Base-by-base conservation (phyloP, 2,888 invertebrate species). In the Trissoscelio sp. region DNA sequence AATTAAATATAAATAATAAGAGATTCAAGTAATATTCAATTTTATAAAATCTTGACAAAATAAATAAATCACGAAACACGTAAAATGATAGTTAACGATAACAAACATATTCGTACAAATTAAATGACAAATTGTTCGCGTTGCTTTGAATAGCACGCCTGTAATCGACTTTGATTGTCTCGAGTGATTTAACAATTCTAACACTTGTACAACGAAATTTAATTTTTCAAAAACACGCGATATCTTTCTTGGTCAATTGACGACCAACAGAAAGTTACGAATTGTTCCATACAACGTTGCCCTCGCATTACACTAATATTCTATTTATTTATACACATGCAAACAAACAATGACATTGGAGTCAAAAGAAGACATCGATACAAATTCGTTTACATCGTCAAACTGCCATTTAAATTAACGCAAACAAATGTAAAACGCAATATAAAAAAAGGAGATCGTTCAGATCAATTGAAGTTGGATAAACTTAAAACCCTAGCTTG, bases 281-380 rank as follows among this genome's bases (percentile, higher is more conserved):
- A 20, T 60, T 67, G 60, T 57, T 67, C 34, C 75, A 16, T 42
- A 44, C 24, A 58, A 44, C 31, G 60, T 28, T 69, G 22, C 28
- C 18, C 48, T 12, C 28, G 16, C 14, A 44, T 46, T 55, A 44
- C 28, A 69, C 55, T 55, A 22, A 44, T n/a, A n/a, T n/a, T n/a
- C n/a, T n/a, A 64, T 46, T n/a, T 48, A 62, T 24, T 6, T 64
- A 67, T 42, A 55, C 53, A 20, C 55, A 42, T 28, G 44, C 44
- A 55, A 69, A 69, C 31, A 44, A 24, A 24, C 24, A 24, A 24
- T 39, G 51, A 42, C 53, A 34, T 42, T 39, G 34, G 42, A 24
- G 24, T 28, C 64, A 14, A 64, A 34, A 64, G 22, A 64, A 64
- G 37, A 64, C 51, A 48, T 22, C 51, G 12, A 12, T 39, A 16